Base-by-base conservation (phyloP, 2,888 invertebrate species). In the Megaustenia siamemsis region DNA sequence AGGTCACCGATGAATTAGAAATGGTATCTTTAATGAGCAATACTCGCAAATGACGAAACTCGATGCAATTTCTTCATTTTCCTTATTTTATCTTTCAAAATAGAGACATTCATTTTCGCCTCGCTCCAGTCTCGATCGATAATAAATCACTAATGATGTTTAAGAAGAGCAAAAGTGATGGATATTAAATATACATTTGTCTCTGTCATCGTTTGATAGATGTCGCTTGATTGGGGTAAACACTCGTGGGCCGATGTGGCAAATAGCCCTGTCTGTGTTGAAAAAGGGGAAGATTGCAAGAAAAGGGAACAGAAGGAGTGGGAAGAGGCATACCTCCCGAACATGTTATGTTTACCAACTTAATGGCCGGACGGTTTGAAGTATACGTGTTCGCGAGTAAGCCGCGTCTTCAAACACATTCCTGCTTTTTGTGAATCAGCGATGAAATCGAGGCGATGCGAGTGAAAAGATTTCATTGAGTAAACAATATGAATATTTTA, bases 101-200 rank as follows among this genome's bases (percentile, higher is more conserved):
- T n/a, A n/a, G n/a, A n/a, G n/a, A n/a, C n/a, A n/a, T n/a, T n/a
- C n/a, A n/a, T n/a, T n/a, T n/a, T n/a, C n/a, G n/a, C n/a, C n/a
- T n/a, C n/a, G n/a, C n/a, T n/a, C n/a, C n/a, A n/a, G n/a, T n/a
- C n/a, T n/a, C 15, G 35, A 68, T 68, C 35, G 18, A 68, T 68
- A 4, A 32, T 68, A 68, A 68, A 68, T 68, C 68, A 68, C 35
- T 68, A 68, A 68, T 35, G 35, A 68, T 10, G 68, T 38, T 24
- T 24, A 35, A 8, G 68, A 35, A 68, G 68, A 38, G 68, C 68
- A 68, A 68, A 35, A 68, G 35, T 68, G 68, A 68, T 35, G 35
- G 68, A 68, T 38, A 68, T 68, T 68, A 68, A 68, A 35, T 35
- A 35, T 68, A 8, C 35, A 68, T 68, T 68, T 38, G 35, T 68